Evolutionary conservation across 1,140 invertebrate genomes (phyloP).

Genomic region (Magallana angulata): DNA sequence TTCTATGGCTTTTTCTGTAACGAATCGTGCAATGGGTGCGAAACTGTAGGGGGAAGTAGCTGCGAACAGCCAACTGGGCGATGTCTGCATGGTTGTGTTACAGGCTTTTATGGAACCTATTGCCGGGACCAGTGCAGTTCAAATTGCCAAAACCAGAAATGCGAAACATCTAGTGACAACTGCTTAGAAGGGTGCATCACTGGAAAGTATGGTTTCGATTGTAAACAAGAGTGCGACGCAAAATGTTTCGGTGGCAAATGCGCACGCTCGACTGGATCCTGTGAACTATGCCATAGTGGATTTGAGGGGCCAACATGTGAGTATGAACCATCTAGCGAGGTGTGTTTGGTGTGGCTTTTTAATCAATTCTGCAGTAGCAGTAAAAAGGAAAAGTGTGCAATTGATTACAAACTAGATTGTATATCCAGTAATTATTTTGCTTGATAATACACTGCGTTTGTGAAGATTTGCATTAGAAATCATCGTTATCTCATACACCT

Average conservation of each 20-base stretch:
- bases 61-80: constrained; percentile 36
- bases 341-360: not conserved
- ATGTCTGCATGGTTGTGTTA: constrained; percentile 42
- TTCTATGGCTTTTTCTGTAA: constrained; percentile 48
- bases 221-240: constrained; percentile 39
- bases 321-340: not conserved
- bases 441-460: too few species aligned
- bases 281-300: constrained; percentile 12
- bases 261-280: constrained; percentile 39
- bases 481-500: too few species aligned
- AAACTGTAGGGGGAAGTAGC: not conserved
- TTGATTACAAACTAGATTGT: not conserved
- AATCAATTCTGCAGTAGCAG: not conserved
- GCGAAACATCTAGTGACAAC: constrained; percentile 20
- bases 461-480: too few species aligned
- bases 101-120: constrained; percentile 41
- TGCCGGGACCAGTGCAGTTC: constrained; percentile 40
- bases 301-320: not conserved
- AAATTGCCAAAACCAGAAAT: constrained; percentile 33
- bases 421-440: too few species aligned
- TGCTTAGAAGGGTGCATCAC: constrained; percentile 45
- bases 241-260: constrained; percentile 42
- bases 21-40: constrained; percentile 34
- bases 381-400: not conserved
- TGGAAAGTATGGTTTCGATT: constrained; percentile 47